Conservation (phyloP, 2,113 vertebrate species). For the Nycticryphes semicollaris region DNA sequence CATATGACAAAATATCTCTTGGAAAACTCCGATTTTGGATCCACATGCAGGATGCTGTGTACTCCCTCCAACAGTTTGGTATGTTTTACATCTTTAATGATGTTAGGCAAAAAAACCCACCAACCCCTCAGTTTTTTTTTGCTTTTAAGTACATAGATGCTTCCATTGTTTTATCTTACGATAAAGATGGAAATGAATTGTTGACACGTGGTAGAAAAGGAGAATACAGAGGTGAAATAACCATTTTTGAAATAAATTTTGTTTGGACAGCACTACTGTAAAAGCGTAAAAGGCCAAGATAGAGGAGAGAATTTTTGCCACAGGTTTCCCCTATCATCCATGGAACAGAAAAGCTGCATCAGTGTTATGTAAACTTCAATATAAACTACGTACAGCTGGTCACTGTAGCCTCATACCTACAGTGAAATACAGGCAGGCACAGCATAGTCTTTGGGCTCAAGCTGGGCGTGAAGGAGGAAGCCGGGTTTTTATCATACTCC, state of each 20-base stretch:
- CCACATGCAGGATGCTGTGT: constrained; percentile 98
- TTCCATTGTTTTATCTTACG: not conserved
- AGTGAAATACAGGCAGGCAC: not conserved
- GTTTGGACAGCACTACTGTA: not conserved
- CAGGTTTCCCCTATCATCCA: not conserved
- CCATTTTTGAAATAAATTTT: not conserved
- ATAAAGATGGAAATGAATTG: not conserved
- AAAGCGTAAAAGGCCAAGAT: not conserved
- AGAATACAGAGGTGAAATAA: not conserved
- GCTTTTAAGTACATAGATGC: not conserved
- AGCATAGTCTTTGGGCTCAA: not conserved
- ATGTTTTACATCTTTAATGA: constrained; percentile 14
- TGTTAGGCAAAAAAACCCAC: not conserved
- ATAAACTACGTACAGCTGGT: not conserved
- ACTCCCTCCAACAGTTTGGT: constrained; percentile 95
- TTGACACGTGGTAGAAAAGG: not conserved
- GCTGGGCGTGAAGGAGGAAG: not conserved
- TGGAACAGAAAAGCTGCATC: not conserved
- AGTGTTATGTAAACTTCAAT: not conserved
- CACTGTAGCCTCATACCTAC: not conserved
- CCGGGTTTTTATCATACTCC: not conserved
- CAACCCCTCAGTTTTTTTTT: not conserved
- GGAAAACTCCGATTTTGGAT: constrained; percentile 96
- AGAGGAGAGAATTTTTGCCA: not conserved
- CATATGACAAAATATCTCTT: constrained; percentile 93